Evolutionary conservation across 2,888 invertebrate genomes (phyloP).

Genomic region (Steromphala cineraria): DNA sequence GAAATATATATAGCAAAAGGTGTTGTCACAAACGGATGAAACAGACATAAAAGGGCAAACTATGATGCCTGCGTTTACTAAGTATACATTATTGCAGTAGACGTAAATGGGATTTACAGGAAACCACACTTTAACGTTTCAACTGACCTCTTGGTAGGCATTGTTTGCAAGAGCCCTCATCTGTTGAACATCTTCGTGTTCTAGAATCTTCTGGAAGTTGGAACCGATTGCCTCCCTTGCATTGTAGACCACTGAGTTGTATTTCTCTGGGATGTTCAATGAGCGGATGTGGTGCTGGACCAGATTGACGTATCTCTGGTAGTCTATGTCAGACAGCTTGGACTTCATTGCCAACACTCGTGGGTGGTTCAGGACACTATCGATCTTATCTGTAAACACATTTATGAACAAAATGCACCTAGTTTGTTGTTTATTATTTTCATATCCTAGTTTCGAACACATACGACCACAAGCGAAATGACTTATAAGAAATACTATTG

Average conservation of each 20-base stretch:
- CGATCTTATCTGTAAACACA: not conserved
- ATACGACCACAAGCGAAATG: not conserved
- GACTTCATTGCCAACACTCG: not conserved
- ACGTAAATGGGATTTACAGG: too few species aligned
- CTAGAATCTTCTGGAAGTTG: not conserved
- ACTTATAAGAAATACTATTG: too few species aligned
- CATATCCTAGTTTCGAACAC: not conserved
- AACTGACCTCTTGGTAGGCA: conserved; percentile 10
- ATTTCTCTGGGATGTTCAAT: not conserved
- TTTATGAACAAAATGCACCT: too few species aligned
- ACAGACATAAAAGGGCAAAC: too few species aligned
- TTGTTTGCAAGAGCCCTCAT: not conserved
- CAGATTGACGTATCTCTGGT: not conserved
- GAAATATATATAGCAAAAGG: too few species aligned
- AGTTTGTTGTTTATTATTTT: too few species aligned
- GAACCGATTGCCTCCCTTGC: not conserved
- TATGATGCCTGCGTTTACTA: too few species aligned
- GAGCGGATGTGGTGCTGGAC: not conserved
- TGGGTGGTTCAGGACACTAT: not conserved
- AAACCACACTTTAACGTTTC: too few species aligned
- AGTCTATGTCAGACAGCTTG: not conserved
- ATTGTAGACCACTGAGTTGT: conserved; percentile 10
- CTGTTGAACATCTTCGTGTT: not conserved
- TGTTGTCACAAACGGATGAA: too few species aligned
- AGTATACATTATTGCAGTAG: too few species aligned